Conservation (phyloP, 2,888 invertebrate genomes). For the Conistra vaccinii region DNA sequence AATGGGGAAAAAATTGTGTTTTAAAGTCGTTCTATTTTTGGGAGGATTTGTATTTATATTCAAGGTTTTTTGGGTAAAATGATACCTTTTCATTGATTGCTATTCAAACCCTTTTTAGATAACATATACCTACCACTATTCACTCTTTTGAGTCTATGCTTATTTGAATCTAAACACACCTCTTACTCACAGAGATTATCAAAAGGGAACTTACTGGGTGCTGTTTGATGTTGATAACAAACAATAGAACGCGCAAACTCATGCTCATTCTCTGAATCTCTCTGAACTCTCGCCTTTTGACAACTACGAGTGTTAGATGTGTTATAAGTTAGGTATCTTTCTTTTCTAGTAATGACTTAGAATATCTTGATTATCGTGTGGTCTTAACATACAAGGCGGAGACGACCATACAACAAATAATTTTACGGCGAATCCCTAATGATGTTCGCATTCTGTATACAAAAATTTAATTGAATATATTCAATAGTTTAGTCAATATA, state of each 20-base stretch:
- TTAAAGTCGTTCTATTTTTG: background rate
- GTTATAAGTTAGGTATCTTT: background rate
- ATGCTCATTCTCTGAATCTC: background rate
- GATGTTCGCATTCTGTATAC: no score
- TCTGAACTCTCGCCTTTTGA: background rate
- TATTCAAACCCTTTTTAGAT: background rate
- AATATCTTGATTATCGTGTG: background rate
- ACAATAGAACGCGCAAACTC: background rate
- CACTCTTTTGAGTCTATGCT: background rate
- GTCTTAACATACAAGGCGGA: no score
- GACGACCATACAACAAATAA: no score
- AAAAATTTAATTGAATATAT: no score
- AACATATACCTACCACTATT: background rate
- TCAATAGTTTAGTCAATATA: no score
- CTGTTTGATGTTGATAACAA: constrained; percentile 4
- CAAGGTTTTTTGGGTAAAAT: background rate
- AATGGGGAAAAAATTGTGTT: constrained; percentile 24
- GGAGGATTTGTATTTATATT: constrained; percentile 3
- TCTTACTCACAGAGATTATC: background rate
- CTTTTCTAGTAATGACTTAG: background rate
- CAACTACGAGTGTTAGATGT: background rate
- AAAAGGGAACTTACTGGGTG: background rate
- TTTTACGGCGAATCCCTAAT: no score
- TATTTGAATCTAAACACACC: background rate
- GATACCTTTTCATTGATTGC: background rate